Base-by-base conservation (phyloP, 2,888 invertebrate genomes). In the Pammene aurita region DNA sequence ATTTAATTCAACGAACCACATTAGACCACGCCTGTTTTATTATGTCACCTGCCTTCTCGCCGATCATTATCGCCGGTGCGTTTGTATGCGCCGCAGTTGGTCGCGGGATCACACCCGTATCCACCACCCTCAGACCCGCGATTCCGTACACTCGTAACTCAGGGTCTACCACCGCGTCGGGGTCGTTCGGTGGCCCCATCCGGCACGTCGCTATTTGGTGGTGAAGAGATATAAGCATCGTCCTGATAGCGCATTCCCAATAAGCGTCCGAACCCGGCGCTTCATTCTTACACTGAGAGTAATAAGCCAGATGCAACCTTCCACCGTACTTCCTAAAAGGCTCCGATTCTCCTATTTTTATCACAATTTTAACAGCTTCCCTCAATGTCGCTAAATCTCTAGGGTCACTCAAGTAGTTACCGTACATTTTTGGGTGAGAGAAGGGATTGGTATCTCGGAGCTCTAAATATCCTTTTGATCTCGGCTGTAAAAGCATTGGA, bases 401-500 rank as follows among this genome's bases (percentile, higher is more conserved):
- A 13, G 94, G 93, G 79, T 96, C 94, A 0, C 94, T 93, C 69
- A 97, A 94, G 80, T 97, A 98, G 76, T 97, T 96, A 0, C 96
- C 95, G 77, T 96, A 95, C 68, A 98, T 93, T 71, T 95, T 93
- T 0, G 98, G 97, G 78, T 95, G 94, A 1, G 96, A 94, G 63
- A 94, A 93, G 0, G 97, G 96, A 87, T 97, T 94, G n/a, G 93
- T 94, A 42, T 95, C 95, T 75, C 94, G 94, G 0, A 98, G 92
- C 80, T 93, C 94, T 0, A 97, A 80, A 9, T 93, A 93, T 0
- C 97, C 97, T 70, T 93, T 93, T 6, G 97, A 97, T 81, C 94
- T 94, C 0, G 97, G 97, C 75, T 96, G 94, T 63, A 96, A 93
- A 14, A 96, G 88, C 82, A 96, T 94, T 0, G 96, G 94, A 68